Evolutionary conservation across 92 coral and sea anemone species (phyloP).

Genomic region (Umimayanthus chanpuru): DNA sequence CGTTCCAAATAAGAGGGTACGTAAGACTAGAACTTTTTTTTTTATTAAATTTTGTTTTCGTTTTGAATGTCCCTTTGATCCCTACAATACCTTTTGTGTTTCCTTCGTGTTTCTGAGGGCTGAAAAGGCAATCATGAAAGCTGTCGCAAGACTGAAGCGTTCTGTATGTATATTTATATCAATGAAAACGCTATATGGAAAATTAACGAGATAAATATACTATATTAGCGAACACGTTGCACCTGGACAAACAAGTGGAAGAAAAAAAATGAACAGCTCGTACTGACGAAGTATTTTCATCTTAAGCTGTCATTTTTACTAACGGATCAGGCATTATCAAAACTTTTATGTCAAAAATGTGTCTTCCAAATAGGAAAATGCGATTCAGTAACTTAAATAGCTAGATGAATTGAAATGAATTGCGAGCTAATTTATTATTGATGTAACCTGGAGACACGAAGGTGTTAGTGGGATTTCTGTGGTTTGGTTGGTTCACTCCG

Average conservation of each 20-base stretch:
- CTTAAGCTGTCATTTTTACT: too few relatives aligned
- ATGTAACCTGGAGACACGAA: not conserved
- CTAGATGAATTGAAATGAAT: not conserved
- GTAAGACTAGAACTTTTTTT: not conserved
- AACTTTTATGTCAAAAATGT: not conserved
- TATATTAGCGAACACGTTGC: not conserved
- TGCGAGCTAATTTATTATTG: conserved; percentile 12
- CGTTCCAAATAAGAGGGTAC: conserved; percentile 87
- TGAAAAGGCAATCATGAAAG: not conserved
- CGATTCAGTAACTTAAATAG: too few relatives aligned
- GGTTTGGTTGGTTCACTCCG: not conserved
- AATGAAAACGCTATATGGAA: not conserved
- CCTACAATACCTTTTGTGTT: not conserved
- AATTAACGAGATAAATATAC: not conserved
- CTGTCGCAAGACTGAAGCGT: not conserved
- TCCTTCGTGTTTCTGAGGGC: not conserved
- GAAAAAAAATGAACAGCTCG: not conserved
- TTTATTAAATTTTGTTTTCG: not conserved
- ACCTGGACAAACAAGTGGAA: not conserved
- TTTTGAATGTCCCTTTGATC: not conserved
- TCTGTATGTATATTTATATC: not conserved
- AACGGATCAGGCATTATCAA: not conserved
- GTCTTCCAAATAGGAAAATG: not conserved
- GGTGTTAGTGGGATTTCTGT: not conserved
- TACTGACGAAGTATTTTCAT: not conserved